These are phyloP conservation scores for Rhineura floridana DNA, from an alignment of 2,113 vertebrate genomes.

Conservation along the genomic window DNA sequence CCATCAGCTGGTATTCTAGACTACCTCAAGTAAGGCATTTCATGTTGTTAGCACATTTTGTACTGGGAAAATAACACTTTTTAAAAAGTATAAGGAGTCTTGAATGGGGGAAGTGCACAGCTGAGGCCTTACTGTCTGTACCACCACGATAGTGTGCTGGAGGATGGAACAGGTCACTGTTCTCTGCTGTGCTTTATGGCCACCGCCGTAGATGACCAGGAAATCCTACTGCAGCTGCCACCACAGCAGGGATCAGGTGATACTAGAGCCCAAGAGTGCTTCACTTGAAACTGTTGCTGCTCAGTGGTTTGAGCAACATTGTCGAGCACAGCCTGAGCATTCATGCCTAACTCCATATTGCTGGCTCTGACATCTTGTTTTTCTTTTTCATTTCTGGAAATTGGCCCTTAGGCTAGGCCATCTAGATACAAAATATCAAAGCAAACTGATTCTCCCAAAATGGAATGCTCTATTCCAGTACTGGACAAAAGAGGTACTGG, in stretches of 20 bases:
- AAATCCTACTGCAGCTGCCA: neutral
- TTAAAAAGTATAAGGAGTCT: neutral
- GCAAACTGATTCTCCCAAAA: neutral
- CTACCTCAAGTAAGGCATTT: rapidly evolving
- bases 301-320: neutral
- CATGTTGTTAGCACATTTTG: neutral
- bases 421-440: neutral
- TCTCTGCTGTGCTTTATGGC: neutral
- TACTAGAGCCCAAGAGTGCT: neutral
- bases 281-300: neutral
- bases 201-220: neutral
- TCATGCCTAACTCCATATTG: neutral
- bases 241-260: neutral
- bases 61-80: neutral
- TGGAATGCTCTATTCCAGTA: neutral
- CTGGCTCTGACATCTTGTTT: neutral
- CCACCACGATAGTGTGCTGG: neutral
- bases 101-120: neutral
- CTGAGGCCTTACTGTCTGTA: neutral
- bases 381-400: neutral
- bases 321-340: neutral
- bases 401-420: neutral
- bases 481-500: neutral
- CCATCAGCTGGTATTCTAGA: neutral
- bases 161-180: neutral